phyloP scores from a whole-genome alignment of 1,140 invertebrate species.

The Calephelis virginiensis region DNA sequence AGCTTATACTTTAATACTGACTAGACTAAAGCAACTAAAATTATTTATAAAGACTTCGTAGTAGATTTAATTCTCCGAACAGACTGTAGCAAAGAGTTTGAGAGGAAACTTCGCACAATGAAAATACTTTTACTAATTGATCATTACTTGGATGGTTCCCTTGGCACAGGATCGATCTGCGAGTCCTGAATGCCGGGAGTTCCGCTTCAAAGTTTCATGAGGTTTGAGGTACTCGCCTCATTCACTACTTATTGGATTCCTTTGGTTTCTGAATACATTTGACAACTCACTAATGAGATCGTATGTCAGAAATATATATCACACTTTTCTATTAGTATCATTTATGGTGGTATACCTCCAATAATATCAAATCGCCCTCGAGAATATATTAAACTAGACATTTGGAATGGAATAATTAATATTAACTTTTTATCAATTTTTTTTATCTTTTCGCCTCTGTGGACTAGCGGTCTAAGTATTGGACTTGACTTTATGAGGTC shows the following conservation, averaged over 20 bases:
- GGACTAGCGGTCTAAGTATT: no score
- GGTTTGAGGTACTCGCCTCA: slow-evolving; percentile 14
- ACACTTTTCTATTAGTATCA: no score
- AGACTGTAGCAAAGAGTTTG: slow-evolving; percentile 4
- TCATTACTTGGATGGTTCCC: slow-evolving; percentile 38
- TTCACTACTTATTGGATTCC: slow-evolving; percentile 25
- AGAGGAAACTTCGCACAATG: slow-evolving; percentile 17
- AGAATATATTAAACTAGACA: no score
- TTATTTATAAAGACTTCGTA: not conserved
- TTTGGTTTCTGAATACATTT: slow-evolving; percentile 15
- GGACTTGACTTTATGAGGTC: no score
- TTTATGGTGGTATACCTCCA: no score
- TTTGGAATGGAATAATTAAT: no score
- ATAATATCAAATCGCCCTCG: no score
- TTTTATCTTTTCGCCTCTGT: no score
- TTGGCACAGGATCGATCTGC: slow-evolving; percentile 19
- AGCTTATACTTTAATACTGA: not conserved
- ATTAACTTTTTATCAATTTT: no score
- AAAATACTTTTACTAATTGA: slow-evolving; percentile 37
- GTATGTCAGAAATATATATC: not conserved
- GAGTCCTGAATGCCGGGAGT: slow-evolving; percentile 18
- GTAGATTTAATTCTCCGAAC: not conserved
- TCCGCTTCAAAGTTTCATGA: slow-evolving; percentile 19
- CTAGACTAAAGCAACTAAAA: not conserved
- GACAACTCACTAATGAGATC: slow-evolving; percentile 4